Percentiles rank a stretch among this genome's conserved stretches.
Conservation (phyloP, 2,888 invertebrate genomes). For the Drosophila falleni region DNA sequence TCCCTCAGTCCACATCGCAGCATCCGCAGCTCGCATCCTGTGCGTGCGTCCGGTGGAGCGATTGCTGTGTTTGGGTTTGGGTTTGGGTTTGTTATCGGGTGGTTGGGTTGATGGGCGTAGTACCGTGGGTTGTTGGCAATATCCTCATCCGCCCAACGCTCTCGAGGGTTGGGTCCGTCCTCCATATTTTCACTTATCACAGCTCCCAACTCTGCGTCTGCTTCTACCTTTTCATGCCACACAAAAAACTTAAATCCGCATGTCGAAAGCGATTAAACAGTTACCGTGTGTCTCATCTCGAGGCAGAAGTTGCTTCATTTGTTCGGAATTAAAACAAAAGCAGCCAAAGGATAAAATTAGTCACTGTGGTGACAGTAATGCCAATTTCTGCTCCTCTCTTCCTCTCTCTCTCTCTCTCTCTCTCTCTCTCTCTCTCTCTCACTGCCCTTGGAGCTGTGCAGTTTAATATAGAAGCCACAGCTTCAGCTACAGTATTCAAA, state of each 20-base stretch:
- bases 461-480: constrained; percentile 41
- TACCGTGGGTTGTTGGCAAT: constrained; percentile 37
- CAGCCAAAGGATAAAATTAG: constrained; percentile 80
- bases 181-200: constrained; percentile 77
- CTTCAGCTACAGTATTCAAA: constrained; percentile 24
- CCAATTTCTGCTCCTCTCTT: constrained; percentile 20
- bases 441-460: constrained; percentile 30
- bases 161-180: constrained; percentile 39
- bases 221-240: constrained; percentile 50
- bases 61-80: constrained; percentile 22
- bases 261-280: constrained; percentile 86
- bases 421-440: not conserved
- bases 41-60: constrained; percentile 80
- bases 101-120: constrained; percentile 23
- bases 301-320: constrained; percentile 60
- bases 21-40: constrained; percentile 74
- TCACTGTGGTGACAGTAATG: constrained; percentile 80
- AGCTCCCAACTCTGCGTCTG: constrained; percentile 29
- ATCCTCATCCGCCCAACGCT: constrained; percentile 66
- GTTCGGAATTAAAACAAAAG: constrained; percentile 78
- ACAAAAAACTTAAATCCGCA: constrained; percentile 85
- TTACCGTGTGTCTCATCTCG: constrained; percentile 51
- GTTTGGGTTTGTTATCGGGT: constrained; percentile 72
- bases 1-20: constrained; percentile 31
- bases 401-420: not conserved